phyloP scores from a whole-genome alignment of 2,888 invertebrate species.

The Caradrina kadenii region DNA sequence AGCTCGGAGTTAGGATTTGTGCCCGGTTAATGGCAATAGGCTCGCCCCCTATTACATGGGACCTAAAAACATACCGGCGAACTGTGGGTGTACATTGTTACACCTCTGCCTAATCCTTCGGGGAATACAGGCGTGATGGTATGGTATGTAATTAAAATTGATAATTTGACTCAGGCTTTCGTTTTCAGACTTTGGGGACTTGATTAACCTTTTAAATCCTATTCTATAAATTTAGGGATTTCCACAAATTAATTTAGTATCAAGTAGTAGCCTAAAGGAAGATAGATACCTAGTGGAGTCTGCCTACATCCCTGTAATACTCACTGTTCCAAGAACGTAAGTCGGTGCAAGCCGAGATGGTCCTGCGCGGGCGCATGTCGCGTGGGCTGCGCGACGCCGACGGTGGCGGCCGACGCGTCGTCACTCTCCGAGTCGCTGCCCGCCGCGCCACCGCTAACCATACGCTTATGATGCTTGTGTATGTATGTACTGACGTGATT shows the following conservation, averaged over 20 bases:
- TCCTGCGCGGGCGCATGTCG: slow-evolving; percentile 81
- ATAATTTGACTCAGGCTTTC: too few species aligned
- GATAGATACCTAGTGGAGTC: neutral
- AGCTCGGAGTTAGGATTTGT: too few species aligned
- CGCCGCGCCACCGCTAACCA: slow-evolving; percentile 76
- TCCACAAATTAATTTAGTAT: neutral
- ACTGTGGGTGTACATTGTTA: too few species aligned
- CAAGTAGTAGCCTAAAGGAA: too few species aligned
- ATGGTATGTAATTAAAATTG: too few species aligned
- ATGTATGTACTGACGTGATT: slow-evolving; percentile 57
- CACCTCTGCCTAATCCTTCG: too few species aligned
- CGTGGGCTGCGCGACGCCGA: slow-evolving; percentile 80
- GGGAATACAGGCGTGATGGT: too few species aligned
- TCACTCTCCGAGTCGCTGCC: slow-evolving; percentile 94
- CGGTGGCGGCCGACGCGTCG: slow-evolving; percentile 88
- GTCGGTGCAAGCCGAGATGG: slow-evolving; percentile 86
- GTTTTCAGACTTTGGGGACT: neutral
- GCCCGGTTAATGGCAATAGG: too few species aligned
- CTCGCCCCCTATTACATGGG: too few species aligned
- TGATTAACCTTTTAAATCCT: neutral
- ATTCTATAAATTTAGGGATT: neutral
- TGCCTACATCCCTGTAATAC: slow-evolving; percentile 56
- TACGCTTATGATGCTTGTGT: slow-evolving; percentile 40
- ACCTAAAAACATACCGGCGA: too few species aligned
- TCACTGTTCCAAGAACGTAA: slow-evolving; percentile 85